These are phyloP conservation scores for Bostrychus sinensis DNA, from an alignment of 2,113 vertebrate genomes.

Conservation along the genomic window DNA sequence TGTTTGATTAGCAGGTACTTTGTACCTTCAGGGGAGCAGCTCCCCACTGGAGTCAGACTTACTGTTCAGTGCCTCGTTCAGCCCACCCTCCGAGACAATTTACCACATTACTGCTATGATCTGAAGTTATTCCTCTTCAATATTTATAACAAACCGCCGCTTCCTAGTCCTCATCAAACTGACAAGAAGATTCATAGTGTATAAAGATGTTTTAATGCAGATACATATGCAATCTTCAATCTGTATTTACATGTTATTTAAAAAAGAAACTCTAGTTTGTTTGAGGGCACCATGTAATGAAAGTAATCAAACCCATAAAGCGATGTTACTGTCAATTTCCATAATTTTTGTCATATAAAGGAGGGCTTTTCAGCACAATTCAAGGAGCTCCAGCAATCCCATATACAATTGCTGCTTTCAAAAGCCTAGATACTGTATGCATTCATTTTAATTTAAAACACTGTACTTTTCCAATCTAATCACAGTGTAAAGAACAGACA, in stretches of 20 bases:
- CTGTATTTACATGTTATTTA: neutral
- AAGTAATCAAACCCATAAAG: conserved; percentile 36
- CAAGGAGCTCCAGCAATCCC: conserved; percentile 7
- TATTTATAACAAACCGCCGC: conserved; percentile 48
- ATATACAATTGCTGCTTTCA: conserved; percentile 16
- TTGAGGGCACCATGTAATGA: conserved; percentile 36
- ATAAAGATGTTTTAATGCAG: no score
- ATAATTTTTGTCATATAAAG: conserved; percentile 50
- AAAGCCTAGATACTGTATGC: conserved; percentile 17
- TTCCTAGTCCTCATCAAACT: conserved; percentile 24
- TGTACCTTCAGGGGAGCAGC: conserved; percentile 52
- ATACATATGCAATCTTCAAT: neutral
- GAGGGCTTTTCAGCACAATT: conserved; percentile 21
- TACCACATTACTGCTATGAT: conserved; percentile 56
- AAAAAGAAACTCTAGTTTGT: neutral
- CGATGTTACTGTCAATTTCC: conserved; percentile 39
- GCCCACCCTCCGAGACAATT: conserved; percentile 61
- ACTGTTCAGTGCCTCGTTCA: conserved; percentile 41
- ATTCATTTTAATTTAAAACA: conserved; percentile 27
- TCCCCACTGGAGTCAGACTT: conserved; percentile 41
- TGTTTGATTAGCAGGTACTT: conserved; percentile 60
- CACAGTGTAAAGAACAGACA: conserved; percentile 1
- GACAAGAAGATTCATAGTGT: no score
- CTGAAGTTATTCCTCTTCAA: conserved; percentile 55
- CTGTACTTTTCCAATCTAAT: conserved; percentile 26